Conservation (phyloP, 2,113 vertebrate genomes). For the Amphiprion percula region DNA sequence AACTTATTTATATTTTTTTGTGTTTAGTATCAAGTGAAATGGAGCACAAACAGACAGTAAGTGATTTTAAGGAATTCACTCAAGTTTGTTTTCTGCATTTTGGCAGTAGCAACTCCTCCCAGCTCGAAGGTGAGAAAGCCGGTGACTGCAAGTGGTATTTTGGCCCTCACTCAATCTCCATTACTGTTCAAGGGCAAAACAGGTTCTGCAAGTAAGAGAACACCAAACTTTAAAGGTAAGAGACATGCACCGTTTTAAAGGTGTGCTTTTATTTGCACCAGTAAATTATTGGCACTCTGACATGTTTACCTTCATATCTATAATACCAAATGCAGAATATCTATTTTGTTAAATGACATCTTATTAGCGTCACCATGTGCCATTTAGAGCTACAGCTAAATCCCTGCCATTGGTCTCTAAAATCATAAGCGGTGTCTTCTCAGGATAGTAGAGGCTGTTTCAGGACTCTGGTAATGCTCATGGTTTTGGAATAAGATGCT, state of each 20-base stretch:
- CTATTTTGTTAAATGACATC: no score
- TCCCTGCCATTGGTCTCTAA: background rate
- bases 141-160: slow-evolving; percentile 89
- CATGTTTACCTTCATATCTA: no score
- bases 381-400: background rate
- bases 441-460: no score
- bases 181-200: slow-evolving; percentile 88
- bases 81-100: slow-evolving; percentile 1
- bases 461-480: no score
- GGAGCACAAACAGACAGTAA: no score
- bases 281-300: background rate
- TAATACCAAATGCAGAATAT: no score
- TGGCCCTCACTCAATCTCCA: slow-evolving; percentile 93
- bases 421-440: no score
- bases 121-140: slow-evolving; percentile 71
- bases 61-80: background rate
- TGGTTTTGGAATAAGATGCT: no score
- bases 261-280: background rate
- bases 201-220: slow-evolving; percentile 46
- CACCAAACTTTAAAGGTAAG: slow-evolving; percentile 59
- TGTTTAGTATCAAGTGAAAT: no score
- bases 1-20: no score
- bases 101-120: slow-evolving; percentile 84
- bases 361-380: no score
- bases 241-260: slow-evolving; percentile 51